These are phyloP conservation scores for Eospalax fontanierii DNA, from an alignment of 2,797 vertebrate species.

Conservation along the genomic window DNA sequence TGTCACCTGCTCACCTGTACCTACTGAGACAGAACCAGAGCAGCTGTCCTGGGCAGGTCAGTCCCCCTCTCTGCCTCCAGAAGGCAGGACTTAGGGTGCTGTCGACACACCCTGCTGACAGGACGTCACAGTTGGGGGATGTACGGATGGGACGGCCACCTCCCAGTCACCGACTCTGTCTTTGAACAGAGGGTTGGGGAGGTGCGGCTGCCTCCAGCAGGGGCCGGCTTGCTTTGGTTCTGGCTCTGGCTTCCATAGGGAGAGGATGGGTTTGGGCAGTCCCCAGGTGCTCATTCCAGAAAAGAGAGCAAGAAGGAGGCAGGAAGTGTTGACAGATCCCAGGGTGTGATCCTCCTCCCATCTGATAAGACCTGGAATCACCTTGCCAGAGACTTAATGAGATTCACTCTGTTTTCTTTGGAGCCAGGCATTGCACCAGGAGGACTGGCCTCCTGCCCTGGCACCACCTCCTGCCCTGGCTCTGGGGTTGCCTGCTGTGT, in stretches of 20 bases:
- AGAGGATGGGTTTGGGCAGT: not conserved
- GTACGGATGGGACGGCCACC: not conserved
- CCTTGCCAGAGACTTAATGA: conserved; percentile 21
- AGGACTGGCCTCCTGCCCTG: no score
- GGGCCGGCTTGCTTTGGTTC: not conserved
- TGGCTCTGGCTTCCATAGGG: not conserved
- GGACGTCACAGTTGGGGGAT: not conserved
- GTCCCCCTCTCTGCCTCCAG: no score
- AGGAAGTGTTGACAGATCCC: not conserved
- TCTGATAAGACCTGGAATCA: conserved; percentile 21
- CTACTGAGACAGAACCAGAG: not conserved
- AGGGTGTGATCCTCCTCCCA: not conserved
- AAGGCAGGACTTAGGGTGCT: not conserved
- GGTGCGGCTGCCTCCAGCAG: not conserved
- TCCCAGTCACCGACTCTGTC: not conserved
- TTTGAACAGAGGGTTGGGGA: not conserved
- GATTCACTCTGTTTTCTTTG: conserved; percentile 25
- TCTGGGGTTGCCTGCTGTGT: no score
- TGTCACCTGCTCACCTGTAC: fast-evolving
- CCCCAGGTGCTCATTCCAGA: not conserved
- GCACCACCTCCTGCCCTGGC: not conserved
- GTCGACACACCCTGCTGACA: not conserved
- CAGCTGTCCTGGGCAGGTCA: not conserved
- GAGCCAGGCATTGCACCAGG: not conserved
- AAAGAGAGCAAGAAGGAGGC: not conserved